A percentile compares a stretch with the other conserved stretches of the same genome.
phyloP scores from a whole-genome alignment of 2,113 vertebrate species.

The Brachyistius frenatus region DNA sequence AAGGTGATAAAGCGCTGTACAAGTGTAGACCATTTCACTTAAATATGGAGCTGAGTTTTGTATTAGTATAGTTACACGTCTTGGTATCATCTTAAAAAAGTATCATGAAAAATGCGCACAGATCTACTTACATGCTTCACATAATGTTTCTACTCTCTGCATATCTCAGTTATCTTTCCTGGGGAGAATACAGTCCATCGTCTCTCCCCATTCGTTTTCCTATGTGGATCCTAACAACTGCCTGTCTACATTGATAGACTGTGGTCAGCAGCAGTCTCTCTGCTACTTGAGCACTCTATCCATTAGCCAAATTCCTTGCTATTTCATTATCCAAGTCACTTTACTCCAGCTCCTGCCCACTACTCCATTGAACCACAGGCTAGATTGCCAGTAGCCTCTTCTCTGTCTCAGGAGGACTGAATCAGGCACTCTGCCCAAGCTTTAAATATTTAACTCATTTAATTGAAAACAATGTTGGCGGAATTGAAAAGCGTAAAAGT shows the following conservation, averaged over 20 bases:
- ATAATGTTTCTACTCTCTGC: neutral
- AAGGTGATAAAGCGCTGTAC: too few species aligned
- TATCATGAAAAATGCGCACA: neutral
- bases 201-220: conserved; percentile 21
- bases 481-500: conserved; percentile 17
- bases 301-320: conserved; percentile 70
- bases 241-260: conserved; percentile 19
- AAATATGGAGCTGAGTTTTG: neutral
- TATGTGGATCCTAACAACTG: conserved; percentile 18
- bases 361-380: conserved; percentile 39
- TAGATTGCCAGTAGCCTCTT: conserved; percentile 31
- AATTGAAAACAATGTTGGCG: conserved; percentile 16
- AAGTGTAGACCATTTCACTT: too few species aligned
- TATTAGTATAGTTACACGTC: neutral
- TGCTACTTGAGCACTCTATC: conserved; percentile 42
- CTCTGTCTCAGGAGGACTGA: conserved; percentile 20
- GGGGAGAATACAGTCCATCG: neutral
- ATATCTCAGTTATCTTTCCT: neutral
- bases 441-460: conserved; percentile 50
- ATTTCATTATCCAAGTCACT: conserved; percentile 75
- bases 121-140: neutral
- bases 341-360: conserved; percentile 19
- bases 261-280: conserved; percentile 42
- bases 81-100: neutral
- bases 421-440: conserved; percentile 21